A percentile compares a stretch with the other conserved stretches of the same genome.
These are phyloP conservation scores for Tragopan temminckii DNA, from an alignment of 2,797 vertebrate species.

Conservation along the genomic window DNA sequence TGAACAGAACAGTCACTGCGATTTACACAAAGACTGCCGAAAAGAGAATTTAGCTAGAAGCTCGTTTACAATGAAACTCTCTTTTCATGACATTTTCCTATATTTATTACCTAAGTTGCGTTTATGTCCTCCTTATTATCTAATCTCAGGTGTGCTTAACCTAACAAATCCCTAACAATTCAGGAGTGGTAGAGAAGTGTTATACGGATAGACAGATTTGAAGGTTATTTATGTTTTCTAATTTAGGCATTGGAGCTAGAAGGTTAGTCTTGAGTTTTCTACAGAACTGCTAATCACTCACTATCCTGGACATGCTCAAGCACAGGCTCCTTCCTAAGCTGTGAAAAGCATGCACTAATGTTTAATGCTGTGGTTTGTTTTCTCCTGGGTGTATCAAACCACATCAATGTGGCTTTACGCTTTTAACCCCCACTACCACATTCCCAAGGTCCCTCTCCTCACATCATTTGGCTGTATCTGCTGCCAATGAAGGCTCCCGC, in stretches of 20 bases:
- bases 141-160: slow-evolving; percentile 15
- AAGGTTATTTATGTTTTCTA: neutral
- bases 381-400: neutral
- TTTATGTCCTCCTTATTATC: neutral
- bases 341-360: neutral
- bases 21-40: neutral
- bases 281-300: neutral
- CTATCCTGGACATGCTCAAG: neutral
- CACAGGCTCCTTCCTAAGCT: neutral
- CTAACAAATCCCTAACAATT: neutral
- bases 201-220: neutral
- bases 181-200: neutral
- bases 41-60: slow-evolving; percentile 4
- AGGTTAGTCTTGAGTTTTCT: neutral
- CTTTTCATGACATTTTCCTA: neutral
- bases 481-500: neutral
- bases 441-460: neutral
- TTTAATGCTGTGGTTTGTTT: neutral
- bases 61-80: neutral
- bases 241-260: neutral
- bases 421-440: neutral
- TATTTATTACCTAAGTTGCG: slow-evolving; percentile 29
- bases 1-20: slow-evolving; percentile 2
- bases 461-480: neutral
- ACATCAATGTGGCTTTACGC: neutral